Conservation (phyloP, 2,113 vertebrate genomes). For the Epinephelus cyanopodus region DNA sequence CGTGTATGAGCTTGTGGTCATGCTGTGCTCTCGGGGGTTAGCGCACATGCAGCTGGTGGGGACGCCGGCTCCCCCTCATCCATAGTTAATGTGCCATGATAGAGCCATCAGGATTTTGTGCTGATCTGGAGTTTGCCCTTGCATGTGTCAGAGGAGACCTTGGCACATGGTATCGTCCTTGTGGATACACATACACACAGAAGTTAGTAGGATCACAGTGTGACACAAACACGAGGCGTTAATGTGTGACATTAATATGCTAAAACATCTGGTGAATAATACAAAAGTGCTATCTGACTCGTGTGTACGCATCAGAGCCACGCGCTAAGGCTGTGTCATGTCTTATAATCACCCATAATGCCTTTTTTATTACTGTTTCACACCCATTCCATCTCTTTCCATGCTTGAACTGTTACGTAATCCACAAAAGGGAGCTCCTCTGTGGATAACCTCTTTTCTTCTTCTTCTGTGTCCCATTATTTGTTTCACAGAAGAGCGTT, state of each 20-base stretch:
- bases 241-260: constrained; percentile 48
- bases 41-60: constrained; percentile 10
- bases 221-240: background rate
- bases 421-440: background rate
- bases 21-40: constrained; percentile 3
- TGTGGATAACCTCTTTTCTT: constrained; percentile 1
- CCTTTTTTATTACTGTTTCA: constrained; percentile 36
- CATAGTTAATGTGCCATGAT: constrained; percentile 68
- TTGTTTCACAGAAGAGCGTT: constrained; percentile 8
- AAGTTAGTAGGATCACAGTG: background rate
- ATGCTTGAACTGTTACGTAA: constrained; percentile 5
- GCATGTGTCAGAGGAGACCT: constrained; percentile 45
- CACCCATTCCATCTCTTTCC: constrained; percentile 6
- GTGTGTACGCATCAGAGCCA: background rate
- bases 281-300: constrained; percentile 6
- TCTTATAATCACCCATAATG: constrained; percentile 22
- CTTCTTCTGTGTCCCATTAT: background rate
- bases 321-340: constrained; percentile 17
- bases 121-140: constrained; percentile 52
- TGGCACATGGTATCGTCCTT: constrained; percentile 17
- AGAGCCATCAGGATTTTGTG: constrained; percentile 56
- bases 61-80: constrained; percentile 17
- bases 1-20: background rate
- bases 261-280: constrained; percentile 56
- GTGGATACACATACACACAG: background rate